A percentile compares a stretch with the other conserved stretches of the same genome.
Evolutionary conservation across 1,140 invertebrate species (phyloP).

Genomic region (Akabosia matsudoensis): DNA sequence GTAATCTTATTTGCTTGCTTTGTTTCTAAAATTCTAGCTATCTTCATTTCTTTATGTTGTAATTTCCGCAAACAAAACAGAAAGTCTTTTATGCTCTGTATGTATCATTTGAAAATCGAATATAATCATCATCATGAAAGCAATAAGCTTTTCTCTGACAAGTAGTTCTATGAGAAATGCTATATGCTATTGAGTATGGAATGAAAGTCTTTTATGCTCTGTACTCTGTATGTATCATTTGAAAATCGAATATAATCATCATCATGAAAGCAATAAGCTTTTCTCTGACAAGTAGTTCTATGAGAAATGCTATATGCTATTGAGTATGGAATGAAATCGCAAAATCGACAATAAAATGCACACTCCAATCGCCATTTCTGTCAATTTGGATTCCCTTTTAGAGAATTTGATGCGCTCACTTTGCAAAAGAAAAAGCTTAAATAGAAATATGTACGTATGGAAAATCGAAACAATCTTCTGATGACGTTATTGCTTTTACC

Average conservation of each 20-base stretch:
- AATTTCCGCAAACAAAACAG: no score
- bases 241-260: not conserved
- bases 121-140: not conserved
- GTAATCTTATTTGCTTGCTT: no score
- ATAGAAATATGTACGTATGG: not conserved
- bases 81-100: no score
- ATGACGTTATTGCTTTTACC: not conserved
- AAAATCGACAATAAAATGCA: not conserved
- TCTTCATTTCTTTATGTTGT: no score
- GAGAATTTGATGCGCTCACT: not conserved
- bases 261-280: not conserved
- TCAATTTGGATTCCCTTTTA: not conserved
- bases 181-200: not conserved
- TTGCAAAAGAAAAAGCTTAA: no score
- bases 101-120: not conserved
- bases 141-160: not conserved
- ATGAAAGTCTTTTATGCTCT: no score
- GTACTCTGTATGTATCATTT: not conserved
- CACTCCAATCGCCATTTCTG: not conserved
- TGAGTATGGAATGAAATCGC: not conserved
- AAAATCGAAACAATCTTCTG: not conserved
- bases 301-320: not conserved
- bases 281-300: not conserved
- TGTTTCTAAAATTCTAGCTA: no score
- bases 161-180: not conserved